Evolutionary conservation across 2,113 vertebrate species (phyloP), one percentile per base, ranked within the genome.

Genomic region (Mormyrus iriodes): DNA sequence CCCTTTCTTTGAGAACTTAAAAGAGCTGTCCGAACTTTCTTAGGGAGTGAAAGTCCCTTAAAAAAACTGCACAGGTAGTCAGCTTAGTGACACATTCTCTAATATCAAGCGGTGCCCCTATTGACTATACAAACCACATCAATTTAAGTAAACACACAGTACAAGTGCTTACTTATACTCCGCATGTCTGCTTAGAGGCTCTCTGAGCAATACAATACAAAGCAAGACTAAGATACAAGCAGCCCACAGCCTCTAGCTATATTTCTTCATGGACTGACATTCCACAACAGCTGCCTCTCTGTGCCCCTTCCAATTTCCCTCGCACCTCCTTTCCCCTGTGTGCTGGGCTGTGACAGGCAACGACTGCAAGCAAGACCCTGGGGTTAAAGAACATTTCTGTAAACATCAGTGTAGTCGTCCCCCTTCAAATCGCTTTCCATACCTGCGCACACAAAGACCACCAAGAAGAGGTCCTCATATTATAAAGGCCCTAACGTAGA

Each of bases 401-500:
- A 89, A 46, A 89, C 90, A 83, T 21, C 89, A 44, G 17, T 46
- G 85, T 48, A 91, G 88, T 55, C 51, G 15, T 84, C 3, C 39
- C 15, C 39, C 24, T 58, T 48, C 8, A 83, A 89, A 89, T 90
- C 88, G 44, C 86, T 84, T 85, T 39, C 88, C 88, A 83, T 53
- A 48, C 86, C 46, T n/a, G 65, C n/a, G n/a, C 42, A 42, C 83
- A 90, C 52, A 42, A 13, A 53, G 52, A 44, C 49, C 44, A 73
- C n/a, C 82, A 13, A 35, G 86, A 87, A 17, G 69, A 58, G 10
- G 8, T 21, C 1, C 35, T n/a, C 17, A 21, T 53, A 9, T 42
- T 21, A 53, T 76, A 53, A 48, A 53, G 10, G 46, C 31, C 85
- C 7, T 9, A 82, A 76, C 76, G 48, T 55, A 19, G 39, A 27